These are phyloP conservation scores for Eristalis arbustorum DNA, from an alignment of 2,888 invertebrate genomes.

Conservation along the genomic window DNA sequence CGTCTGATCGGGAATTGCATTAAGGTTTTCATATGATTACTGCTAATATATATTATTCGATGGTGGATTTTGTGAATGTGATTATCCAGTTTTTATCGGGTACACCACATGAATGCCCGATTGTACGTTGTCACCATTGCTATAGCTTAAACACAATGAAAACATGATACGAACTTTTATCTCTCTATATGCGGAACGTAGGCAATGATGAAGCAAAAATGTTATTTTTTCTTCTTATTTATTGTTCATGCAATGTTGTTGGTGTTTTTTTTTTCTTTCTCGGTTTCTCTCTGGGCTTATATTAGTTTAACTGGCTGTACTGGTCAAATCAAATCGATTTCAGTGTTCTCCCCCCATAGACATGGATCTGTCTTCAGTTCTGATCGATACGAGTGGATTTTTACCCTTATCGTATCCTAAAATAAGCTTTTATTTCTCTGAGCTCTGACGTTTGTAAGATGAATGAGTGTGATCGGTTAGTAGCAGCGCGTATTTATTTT, in stretches of 20 bases:
- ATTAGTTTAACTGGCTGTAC: not conserved
- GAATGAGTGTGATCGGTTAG: conserved; percentile 21
- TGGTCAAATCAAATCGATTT: conserved; percentile 21
- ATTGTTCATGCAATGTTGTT: not conserved
- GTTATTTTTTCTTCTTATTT: not conserved
- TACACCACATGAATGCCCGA: conserved; percentile 1
- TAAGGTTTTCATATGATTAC: not conserved
- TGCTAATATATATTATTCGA: not conserved
- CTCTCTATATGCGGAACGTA: conserved; percentile 27
- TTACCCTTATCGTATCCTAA: not conserved
- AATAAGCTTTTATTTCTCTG: not conserved
- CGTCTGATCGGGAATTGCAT: not conserved
- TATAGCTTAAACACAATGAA: conserved; percentile 32
- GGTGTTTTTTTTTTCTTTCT: not conserved
- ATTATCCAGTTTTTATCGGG: conserved; percentile 19
- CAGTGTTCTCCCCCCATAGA: not conserved
- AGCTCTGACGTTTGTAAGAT: conserved; percentile 5
- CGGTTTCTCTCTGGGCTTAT: not conserved
- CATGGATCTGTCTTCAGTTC: not conserved
- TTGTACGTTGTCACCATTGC: conserved; percentile 29
- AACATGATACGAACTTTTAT: conserved; percentile 57
- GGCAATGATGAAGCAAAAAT: conserved; percentile 65
- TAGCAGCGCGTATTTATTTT: not conserved
- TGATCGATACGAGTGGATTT: conserved; percentile 2
- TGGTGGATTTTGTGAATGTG: not conserved